Conservation (phyloP, 1,140 invertebrate genomes). For the Drosophila athabasca region DNA sequence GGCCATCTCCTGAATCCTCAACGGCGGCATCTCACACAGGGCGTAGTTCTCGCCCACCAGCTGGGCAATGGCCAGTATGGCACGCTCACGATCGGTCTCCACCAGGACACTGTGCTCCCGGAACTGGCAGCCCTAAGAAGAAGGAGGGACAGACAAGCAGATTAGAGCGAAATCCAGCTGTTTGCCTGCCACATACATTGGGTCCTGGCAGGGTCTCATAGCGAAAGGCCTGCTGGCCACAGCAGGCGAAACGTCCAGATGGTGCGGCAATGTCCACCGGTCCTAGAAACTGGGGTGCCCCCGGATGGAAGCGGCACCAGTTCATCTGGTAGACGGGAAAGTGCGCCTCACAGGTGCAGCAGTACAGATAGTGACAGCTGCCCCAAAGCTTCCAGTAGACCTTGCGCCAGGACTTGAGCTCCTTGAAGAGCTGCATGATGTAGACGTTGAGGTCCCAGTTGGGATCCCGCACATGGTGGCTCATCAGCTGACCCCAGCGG, state of each 20-base stretch:
- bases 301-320: conserved; percentile 92
- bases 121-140: conserved; percentile 77
- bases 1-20: conserved; percentile 62
- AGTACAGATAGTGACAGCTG: conserved; percentile 92
- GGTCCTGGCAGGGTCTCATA: conserved; percentile 88
- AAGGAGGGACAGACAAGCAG: background rate
- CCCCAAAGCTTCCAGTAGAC: conserved; percentile 97
- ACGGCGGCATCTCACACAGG: conserved; percentile 64
- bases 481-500: conserved; percentile 88
- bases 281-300: conserved; percentile 90
- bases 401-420: conserved; percentile 93
- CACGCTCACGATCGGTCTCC: conserved; percentile 78
- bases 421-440: conserved; percentile 89
- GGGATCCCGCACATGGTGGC: conserved; percentile 88
- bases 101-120: conserved; percentile 80
- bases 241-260: conserved; percentile 92
- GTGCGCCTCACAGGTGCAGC: conserved; percentile 89
- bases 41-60: conserved; percentile 71
- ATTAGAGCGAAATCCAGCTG: too few relatives aligned
- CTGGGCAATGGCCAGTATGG: conserved; percentile 78
- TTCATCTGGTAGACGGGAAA: conserved; percentile 91
- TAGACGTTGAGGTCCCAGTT: conserved; percentile 93
- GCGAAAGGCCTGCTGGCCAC: conserved; percentile 91
- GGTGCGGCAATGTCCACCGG: conserved; percentile 87
- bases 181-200: conserved; percentile 55